A percentile compares a stretch with the other conserved stretches of the same genome.
Conservation (phyloP, 2,888 invertebrate species). For the Euclidia mi region DNA sequence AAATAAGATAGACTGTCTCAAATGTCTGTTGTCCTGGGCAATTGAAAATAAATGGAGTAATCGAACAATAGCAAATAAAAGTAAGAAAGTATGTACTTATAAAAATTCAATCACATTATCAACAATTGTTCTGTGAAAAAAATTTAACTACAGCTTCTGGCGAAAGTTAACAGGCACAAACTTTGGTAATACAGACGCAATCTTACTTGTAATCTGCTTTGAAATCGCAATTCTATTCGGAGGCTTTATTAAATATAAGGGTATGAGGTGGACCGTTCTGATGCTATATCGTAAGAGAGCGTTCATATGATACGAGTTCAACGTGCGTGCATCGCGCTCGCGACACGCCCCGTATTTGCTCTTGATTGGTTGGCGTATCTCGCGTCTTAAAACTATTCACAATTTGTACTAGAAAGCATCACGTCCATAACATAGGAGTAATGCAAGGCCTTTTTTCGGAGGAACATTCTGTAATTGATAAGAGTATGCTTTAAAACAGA, state of each 20-base stretch:
- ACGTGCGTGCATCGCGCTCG: no score
- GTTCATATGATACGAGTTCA: no score
- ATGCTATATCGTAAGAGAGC: constrained; percentile 46
- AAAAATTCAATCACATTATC: constrained; percentile 16
- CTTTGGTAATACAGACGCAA: constrained; percentile 47
- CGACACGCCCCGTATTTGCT: no score
- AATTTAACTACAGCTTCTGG: constrained; percentile 32
- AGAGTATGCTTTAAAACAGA: no score
- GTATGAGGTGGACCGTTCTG: constrained; percentile 24
- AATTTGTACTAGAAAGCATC: no score
- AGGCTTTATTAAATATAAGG: constrained; percentile 57
- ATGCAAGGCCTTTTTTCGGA: no score
- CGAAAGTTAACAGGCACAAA: constrained; percentile 24
- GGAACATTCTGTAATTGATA: no score
- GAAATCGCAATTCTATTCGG: constrained; percentile 48
- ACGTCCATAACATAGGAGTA: no score
- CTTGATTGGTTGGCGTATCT: no score
- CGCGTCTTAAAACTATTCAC: no score
- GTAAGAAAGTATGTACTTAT: constrained; percentile 1
- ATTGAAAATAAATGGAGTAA: neutral
- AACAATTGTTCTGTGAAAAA: constrained; percentile 17
- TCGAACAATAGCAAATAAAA: neutral
- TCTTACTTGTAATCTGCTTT: constrained; percentile 49
- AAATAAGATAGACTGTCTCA: no score
- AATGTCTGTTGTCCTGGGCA: no score